Conservation (phyloP, 2,888 invertebrate genomes). For the Coleophora deauratella region DNA sequence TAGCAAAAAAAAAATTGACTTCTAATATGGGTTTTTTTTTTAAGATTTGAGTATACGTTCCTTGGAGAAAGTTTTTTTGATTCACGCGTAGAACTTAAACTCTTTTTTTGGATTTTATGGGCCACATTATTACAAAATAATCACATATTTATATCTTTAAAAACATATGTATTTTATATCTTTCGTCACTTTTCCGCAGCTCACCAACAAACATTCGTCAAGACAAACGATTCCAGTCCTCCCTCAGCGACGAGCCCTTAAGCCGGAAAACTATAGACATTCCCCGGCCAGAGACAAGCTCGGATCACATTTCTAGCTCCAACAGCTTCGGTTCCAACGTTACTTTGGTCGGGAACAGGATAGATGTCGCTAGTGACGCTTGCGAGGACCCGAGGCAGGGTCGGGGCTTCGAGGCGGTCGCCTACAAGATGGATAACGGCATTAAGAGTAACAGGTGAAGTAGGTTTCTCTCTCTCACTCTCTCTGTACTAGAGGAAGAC, state of each 20-base stretch:
- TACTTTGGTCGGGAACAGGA: constrained; percentile 88
- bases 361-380: constrained; percentile 77
- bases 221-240: constrained; percentile 38
- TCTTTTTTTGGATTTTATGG: too few species aligned
- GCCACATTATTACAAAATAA: too few species aligned
- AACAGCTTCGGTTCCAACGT: constrained; percentile 88
- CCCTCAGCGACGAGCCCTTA: constrained; percentile 54
- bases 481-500: too few species aligned
- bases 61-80: too few species aligned
- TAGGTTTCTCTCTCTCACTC: too few species aligned
- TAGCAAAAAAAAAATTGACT: too few species aligned
- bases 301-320: constrained; percentile 58
- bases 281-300: constrained; percentile 30
- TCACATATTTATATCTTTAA: too few species aligned
- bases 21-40: too few species aligned
- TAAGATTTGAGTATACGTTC: too few species aligned
- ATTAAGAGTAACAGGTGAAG: constrained; percentile 53
- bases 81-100: too few species aligned
- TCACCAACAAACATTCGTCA: constrained; percentile 23
- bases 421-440: constrained; percentile 77
- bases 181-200: constrained; percentile 37
- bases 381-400: constrained; percentile 31
- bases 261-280: constrained; percentile 36
- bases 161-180: background rate
- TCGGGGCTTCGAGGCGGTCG: constrained; percentile 76